These are phyloP conservation scores for Dolichoris vasculosae DNA, from an alignment of 1,140 invertebrate genomes.

Conservation along the genomic window DNA sequence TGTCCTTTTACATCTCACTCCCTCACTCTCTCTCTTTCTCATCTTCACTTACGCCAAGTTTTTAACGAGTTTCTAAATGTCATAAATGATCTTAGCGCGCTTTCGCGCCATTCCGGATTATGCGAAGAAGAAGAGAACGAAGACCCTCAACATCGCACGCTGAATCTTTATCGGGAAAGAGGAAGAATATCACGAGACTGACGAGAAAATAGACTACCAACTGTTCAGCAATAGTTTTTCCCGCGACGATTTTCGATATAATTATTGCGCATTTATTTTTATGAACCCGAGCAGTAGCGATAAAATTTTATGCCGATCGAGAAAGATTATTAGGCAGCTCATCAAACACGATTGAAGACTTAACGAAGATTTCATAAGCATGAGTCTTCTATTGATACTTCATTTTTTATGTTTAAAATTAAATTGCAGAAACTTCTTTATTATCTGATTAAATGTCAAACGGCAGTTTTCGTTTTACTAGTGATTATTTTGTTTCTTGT, in stretches of 20 bases:
- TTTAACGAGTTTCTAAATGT: slow-evolving; percentile 71
- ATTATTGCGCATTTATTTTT: slow-evolving; percentile 15
- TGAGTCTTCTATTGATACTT: background rate
- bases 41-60: slow-evolving; percentile 62
- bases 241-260: background rate
- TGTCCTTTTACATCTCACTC: background rate
- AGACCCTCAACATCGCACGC: background rate
- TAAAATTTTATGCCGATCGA: background rate
- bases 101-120: slow-evolving; percentile 49
- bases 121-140: slow-evolving; percentile 23
- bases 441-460: too few species aligned
- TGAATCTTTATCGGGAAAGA: slow-evolving; percentile 17
- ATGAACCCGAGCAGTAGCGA: background rate
- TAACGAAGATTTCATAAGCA: background rate
- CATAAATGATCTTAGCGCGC: slow-evolving; percentile 66
- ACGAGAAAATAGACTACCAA: background rate
- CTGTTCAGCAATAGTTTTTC: background rate
- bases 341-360: background rate
- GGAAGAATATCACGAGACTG: background rate
- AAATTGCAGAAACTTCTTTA: background rate
- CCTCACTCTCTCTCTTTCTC: background rate
- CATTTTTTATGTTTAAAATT: background rate
- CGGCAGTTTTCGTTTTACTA: too few species aligned
- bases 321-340: background rate
- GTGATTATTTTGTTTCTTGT: too few species aligned